Evolutionary conservation across 1,140 invertebrate species (phyloP), one percentile per base, ranked within the genome.

Genomic region (Hyposmocoma kahamanoa): DNA sequence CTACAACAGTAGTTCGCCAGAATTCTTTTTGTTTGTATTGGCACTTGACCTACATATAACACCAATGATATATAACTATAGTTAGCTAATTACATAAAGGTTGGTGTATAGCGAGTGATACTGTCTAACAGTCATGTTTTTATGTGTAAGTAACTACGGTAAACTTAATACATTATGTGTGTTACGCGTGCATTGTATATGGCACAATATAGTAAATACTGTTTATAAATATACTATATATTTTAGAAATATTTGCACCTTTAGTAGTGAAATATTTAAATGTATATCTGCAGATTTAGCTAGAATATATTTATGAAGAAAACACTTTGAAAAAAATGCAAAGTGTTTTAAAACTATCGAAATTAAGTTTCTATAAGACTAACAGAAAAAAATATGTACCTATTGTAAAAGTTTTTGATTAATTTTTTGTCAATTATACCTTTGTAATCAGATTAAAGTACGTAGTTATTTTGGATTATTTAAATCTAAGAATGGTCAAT

Each of bases 211-310:
- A 77, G 68, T 62, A 56, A 69, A 63, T 75, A 80, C 67, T 53
- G 59, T 81, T 78, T 81, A 81, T 76, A 78, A 79, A 72, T 78
- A 79, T 72, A 68, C 67, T 75, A 69, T 74, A 84, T 84, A 84
- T 84, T 84, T 84, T 84, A 84, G 81, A 81, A 75, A 76, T 84
- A 84, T 84, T 84, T 84, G 81, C 81, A 84, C 81, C 76, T 72
- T 75, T 81, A 68, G 78, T 80, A 84, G 75, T 77, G 66, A 63
- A 75, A 73, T 84, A 78, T 75, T 75, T 67, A 67, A 70, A 67
- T 75, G 71, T 82, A 81, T 77, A 76, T 75, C 71, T 71, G 78
- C 81, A 82, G 72, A 71, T 64, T 72, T 77, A 79, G 68, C 65
- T 79, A 81, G 65, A 67, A 46, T 61, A 63, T 73, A 72, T 74